phyloP scores from a whole-genome alignment of 2,797 vertebrate species.

The Oophaga sylvatica region DNA sequence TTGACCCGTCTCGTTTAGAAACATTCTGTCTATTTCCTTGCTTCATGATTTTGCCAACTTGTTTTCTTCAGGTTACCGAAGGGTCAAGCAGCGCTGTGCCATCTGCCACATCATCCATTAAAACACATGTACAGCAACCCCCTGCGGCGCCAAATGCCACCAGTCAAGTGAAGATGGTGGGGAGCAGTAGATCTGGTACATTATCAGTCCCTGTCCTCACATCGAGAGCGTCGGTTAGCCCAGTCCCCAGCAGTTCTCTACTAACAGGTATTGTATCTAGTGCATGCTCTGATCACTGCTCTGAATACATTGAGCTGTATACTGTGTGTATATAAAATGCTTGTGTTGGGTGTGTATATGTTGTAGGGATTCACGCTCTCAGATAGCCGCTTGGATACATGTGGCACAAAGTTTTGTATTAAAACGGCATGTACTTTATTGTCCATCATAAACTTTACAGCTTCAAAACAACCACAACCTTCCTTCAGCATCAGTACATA shows the following conservation, averaged over 20 bases:
- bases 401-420: no score
- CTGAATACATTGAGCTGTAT: background rate
- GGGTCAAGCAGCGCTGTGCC: conserved; percentile 67
- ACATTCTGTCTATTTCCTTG: background rate
- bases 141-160: conserved; percentile 82
- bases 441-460: no score
- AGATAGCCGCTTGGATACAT: no score
- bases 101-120: conserved; percentile 70
- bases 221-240: conserved; percentile 70
- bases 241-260: conserved; percentile 72
- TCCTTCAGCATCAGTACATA: no score
- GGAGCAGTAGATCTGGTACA: conserved; percentile 67
- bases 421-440: no score
- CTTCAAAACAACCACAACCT: no score
- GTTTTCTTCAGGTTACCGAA: conserved; percentile 70
- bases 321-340: background rate
- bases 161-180: conserved; percentile 74
- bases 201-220: conserved; percentile 78
- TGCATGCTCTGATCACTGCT: background rate
- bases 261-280: conserved; percentile 70
- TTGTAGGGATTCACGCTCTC: no score
- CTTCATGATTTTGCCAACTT: background rate
- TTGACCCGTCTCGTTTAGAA: background rate
- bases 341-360: no score
- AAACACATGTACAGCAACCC: conserved; percentile 80